These are phyloP conservation scores for Prenolepis imparis DNA, from an alignment of 2,888 invertebrate species.

Conservation along the genomic window DNA sequence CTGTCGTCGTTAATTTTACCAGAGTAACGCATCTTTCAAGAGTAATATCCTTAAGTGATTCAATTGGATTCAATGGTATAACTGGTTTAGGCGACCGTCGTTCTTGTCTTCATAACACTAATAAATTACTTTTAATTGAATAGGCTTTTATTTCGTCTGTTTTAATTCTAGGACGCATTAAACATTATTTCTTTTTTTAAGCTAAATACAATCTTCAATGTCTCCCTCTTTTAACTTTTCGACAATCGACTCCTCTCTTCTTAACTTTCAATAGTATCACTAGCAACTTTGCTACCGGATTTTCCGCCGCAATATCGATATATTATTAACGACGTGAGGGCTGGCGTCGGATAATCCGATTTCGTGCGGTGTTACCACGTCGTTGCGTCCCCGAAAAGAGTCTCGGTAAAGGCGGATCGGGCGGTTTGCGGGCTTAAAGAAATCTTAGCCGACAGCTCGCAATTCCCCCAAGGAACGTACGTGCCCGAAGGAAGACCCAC, in stretches of 20 bases:
- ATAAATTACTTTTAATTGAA: background rate
- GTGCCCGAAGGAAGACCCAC: slow-evolving; percentile 65
- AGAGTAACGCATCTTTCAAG: slow-evolving; percentile 11
- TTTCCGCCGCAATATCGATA: slow-evolving; percentile 24
- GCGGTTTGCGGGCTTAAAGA: slow-evolving; percentile 59
- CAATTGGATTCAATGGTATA: background rate
- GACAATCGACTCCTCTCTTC: background rate
- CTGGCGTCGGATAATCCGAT: slow-evolving; percentile 34
- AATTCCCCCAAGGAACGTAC: slow-evolving; percentile 46
- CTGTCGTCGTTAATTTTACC: slow-evolving; percentile 33
- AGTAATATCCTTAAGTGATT: background rate
- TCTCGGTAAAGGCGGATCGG: slow-evolving; percentile 22
- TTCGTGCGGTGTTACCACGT: background rate
- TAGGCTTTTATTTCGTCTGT: background rate
- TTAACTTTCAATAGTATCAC: background rate
- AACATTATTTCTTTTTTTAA: background rate
- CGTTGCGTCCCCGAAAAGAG: background rate
- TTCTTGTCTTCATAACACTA: background rate
- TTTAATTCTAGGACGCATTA: background rate
- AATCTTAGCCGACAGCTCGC: slow-evolving; percentile 67
- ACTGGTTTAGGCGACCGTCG: background rate
- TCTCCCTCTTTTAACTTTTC: background rate
- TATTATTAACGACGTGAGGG: slow-evolving; percentile 26
- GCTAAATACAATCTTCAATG: background rate
- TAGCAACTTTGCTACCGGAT: slow-evolving; percentile 23